These are phyloP conservation scores for Thryonomys swinderianus DNA, from an alignment of 2,113 vertebrate species.

Conservation along the genomic window DNA sequence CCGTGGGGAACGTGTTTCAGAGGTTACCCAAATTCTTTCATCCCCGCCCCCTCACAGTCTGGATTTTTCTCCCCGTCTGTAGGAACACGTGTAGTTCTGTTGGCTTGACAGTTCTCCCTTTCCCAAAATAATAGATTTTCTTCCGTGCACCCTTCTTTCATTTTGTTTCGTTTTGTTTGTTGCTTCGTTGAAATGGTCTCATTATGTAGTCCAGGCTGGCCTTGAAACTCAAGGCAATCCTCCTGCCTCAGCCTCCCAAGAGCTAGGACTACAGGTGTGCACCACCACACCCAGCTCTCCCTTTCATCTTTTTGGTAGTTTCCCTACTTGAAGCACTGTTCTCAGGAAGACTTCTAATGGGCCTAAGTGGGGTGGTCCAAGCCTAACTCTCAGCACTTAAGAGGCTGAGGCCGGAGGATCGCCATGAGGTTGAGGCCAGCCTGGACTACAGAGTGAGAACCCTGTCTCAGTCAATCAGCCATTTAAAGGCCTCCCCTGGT, in stretches of 20 bases:
- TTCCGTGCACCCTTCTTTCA: neutral
- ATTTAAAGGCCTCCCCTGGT: neutral
- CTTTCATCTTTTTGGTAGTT: slow-evolving; percentile 1
- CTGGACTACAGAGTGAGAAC: neutral
- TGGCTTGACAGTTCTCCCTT: neutral
- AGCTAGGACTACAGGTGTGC: neutral
- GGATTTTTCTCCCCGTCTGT: neutral
- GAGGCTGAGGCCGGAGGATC: neutral
- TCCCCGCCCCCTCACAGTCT: neutral
- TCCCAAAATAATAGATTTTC: neutral
- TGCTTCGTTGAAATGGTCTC: neutral
- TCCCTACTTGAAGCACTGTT: neutral
- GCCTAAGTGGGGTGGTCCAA: neutral
- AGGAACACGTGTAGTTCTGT: neutral
- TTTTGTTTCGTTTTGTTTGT: neutral
- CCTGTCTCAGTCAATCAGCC: neutral
- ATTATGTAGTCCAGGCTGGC: neutral
- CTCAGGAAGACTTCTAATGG: neutral
- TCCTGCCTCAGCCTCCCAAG: neutral
- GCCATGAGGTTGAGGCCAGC: neutral
- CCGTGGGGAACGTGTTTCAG: neutral
- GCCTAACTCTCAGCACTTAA: neutral
- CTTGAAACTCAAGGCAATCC: neutral
- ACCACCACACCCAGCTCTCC: neutral
- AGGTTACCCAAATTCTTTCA: slow-evolving; percentile 5